Evolutionary conservation across 2,888 invertebrate genomes (phyloP).

Genomic region (Venusia cambrica): DNA sequence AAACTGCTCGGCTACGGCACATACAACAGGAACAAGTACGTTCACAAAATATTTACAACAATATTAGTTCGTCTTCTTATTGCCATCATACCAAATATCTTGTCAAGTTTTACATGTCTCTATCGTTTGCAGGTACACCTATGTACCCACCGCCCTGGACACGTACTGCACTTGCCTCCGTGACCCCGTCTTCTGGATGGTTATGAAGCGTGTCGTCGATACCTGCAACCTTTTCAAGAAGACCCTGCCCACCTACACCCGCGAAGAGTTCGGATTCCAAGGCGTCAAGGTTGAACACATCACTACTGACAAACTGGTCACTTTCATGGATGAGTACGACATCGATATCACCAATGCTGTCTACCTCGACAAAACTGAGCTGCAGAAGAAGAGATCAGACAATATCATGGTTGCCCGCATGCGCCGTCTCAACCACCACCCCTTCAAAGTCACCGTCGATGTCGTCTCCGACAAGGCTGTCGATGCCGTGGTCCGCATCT

Average conservation of each 20-base stretch:
- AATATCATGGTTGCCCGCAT: constrained; percentile 78
- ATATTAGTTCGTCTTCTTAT: no score
- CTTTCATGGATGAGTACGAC: constrained; percentile 86
- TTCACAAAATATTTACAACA: no score
- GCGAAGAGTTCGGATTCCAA: constrained; percentile 81
- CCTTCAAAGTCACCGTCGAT: constrained; percentile 81
- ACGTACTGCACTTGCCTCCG: constrained; percentile 84
- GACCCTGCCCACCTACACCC: constrained; percentile 80
- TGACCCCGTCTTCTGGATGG: constrained; percentile 87
- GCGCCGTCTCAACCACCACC: constrained; percentile 84
- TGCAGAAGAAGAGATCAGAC: constrained; percentile 72
- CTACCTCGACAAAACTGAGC: constrained; percentile 69
- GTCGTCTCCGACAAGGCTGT: constrained; percentile 79
- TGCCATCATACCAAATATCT: no score
- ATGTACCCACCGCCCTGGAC: constrained; percentile 82
- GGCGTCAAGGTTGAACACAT: constrained; percentile 83
- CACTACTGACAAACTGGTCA: constrained; percentile 83
- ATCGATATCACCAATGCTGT: constrained; percentile 84
- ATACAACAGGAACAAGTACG: constrained; percentile 68
- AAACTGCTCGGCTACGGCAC: constrained; percentile 55
- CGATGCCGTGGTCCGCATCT: constrained; percentile 84
- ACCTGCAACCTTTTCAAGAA: constrained; percentile 82
- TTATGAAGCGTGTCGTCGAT: constrained; percentile 82
- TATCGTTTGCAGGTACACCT: constrained; percentile 72
- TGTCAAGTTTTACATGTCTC: no score